Evolutionary conservation across 2,888 invertebrate species (phyloP).

Genomic region (Parapristionchus giblindavisi): DNA sequence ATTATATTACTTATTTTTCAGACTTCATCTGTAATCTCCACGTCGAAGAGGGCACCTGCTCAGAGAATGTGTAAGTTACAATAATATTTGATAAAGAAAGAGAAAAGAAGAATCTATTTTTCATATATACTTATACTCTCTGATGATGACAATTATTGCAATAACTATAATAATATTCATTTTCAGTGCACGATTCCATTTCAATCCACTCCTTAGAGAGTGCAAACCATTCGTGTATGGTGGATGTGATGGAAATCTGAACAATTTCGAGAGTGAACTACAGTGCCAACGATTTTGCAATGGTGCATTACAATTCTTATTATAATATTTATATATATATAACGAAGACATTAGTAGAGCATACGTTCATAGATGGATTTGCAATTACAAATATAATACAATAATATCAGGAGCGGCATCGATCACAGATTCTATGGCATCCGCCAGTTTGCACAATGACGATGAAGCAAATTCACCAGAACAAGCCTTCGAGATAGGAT

Average conservation of each 20-base stretch:
- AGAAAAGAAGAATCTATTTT: no score
- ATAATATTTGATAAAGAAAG: background rate
- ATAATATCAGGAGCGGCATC: background rate
- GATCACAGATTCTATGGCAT: conserved; percentile 2
- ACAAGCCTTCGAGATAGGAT: conserved; percentile 47
- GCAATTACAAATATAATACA: background rate
- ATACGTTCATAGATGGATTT: background rate
- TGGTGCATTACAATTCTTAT: no score
- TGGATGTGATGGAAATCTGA: conserved; percentile 33
- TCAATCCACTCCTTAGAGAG: conserved; percentile 20
- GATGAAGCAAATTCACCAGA: background rate
- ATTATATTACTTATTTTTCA: no score
- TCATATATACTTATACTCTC: no score
- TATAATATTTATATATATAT: background rate
- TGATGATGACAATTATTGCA: no score
- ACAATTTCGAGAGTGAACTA: conserved; percentile 34
- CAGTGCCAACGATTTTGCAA: conserved; percentile 29
- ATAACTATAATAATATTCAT: background rate
- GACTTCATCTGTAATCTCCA: conserved; percentile 29
- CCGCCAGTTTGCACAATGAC: conserved; percentile 12
- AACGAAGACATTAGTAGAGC: background rate
- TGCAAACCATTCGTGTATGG: conserved; percentile 16
- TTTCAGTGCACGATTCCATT: conserved; percentile 33
- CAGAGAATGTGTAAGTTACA: background rate
- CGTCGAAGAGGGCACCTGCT: conserved; percentile 34